Percentiles rank a stretch among this genome's conserved stretches.
phyloP scores from a whole-genome alignment of 2,888 invertebrate genomes.

The Idaea dimidiata region DNA sequence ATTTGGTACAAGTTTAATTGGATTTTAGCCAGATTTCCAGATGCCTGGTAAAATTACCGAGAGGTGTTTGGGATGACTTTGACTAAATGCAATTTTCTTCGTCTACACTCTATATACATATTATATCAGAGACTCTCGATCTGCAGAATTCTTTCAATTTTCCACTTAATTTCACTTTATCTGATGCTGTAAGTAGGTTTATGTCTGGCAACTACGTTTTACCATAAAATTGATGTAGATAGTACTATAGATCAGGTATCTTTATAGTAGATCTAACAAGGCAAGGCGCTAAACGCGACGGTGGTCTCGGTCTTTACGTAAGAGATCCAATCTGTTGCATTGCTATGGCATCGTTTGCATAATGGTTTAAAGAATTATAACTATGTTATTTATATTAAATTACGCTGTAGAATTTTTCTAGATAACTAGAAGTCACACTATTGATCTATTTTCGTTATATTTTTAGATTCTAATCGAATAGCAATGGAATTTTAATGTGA shows the following conservation, averaged over 20 bases:
- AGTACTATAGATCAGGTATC: not conserved
- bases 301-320: slow-evolving; percentile 10
- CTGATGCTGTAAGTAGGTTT: slow-evolving; percentile 16
- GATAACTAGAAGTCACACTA: not conserved
- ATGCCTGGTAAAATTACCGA: slow-evolving; percentile 4
- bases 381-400: not conserved
- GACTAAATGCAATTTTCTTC: not conserved
- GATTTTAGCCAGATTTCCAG: not conserved
- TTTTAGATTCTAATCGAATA: not conserved
- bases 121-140: no score
- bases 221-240: slow-evolving; percentile 18
- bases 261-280: not conserved
- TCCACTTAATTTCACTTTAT: not conserved
- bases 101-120: no score
- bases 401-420: not conserved
- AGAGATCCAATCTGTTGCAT: slow-evolving; percentile 1
- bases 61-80: no score
- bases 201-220: slow-evolving; percentile 17
- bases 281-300: slow-evolving; percentile 14
- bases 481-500: not conserved
- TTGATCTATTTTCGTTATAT: not conserved
- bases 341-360: slow-evolving; percentile 12
- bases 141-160: not conserved
- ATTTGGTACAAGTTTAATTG: not conserved
- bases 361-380: slow-evolving; percentile 11